A percentile compares a stretch with the other conserved stretches of the same genome.
These are phyloP conservation scores for Oxyscelio sp. DNA, from an alignment of 2,888 invertebrate species.

Conservation along the genomic window DNA sequence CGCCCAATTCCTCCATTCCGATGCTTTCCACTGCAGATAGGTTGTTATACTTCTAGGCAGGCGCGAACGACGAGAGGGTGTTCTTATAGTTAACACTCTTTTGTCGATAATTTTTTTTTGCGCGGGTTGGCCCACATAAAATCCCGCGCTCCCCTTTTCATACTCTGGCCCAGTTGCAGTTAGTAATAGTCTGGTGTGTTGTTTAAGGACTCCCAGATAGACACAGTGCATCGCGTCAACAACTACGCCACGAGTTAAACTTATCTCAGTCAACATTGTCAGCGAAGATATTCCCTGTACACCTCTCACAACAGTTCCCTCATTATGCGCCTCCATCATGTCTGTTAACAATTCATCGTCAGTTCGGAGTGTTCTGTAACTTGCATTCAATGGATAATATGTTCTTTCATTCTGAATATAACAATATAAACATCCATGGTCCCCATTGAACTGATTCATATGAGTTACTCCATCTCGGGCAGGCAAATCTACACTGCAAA, in stretches of 20 bases:
- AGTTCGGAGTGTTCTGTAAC: neutral
- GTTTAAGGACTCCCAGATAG: neutral
- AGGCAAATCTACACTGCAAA: constrained; percentile 22
- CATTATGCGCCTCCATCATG: neutral
- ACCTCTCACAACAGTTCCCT: neutral
- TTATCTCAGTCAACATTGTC: neutral
- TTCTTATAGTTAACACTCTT: neutral
- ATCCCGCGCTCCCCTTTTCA: neutral
- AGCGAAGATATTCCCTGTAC: constrained; percentile 10
- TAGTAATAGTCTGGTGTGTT: neutral
- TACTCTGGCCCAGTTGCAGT: no score
- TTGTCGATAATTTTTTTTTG: neutral
- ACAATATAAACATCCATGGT: constrained; percentile 15
- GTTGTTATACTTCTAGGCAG: constrained; percentile 32
- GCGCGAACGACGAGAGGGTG: constrained; percentile 40
- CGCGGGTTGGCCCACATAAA: neutral
- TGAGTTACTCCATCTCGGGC: constrained; percentile 17
- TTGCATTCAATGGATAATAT: neutral
- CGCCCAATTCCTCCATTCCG: constrained; percentile 63
- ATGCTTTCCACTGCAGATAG: constrained; percentile 50
- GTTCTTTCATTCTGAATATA: constrained; percentile 2
- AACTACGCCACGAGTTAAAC: neutral
- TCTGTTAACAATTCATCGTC: neutral
- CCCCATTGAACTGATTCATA: constrained; percentile 4
- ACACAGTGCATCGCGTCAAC: constrained; percentile 3